Evolutionary conservation across 2,888 invertebrate genomes (phyloP), one percentile per base, ranked within the genome.

Genomic region (Orgyia antiqua): DNA sequence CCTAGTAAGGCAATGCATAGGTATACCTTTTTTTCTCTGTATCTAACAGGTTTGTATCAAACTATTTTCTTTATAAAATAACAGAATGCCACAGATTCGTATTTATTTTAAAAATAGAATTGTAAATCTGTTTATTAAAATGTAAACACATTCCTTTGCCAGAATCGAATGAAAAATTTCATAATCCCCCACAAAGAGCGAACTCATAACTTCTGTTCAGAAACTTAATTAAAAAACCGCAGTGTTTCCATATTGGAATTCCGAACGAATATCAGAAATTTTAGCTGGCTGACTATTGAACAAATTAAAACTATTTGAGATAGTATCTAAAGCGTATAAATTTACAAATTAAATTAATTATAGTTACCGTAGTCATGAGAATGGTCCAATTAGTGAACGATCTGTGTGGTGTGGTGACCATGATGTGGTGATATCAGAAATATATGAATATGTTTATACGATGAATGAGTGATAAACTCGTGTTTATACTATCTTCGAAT

Each of bases 281-380:
- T 50, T 40, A 40, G 51, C 51, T 44, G 41, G 45, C 62, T 57
- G 65, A 65, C 68, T 51, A 48, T 47, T 40, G 42, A 65, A 78
- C 79, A 80, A 82, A 79, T 82, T 75, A 69, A 42, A 78, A 74
- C 66, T 70, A 78, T 80, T 69, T 48, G 13, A 52, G 77, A 80
- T 79, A 70, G 36, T 50, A 79, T 78, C 78, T 58, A 51, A 43
- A 32, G 20, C 32, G 26, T 24, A 39, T 42, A 36, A 23, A 42
- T 35, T 34, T 32, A 38, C 36, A 60, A 69, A 77, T 77, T 68
- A 15, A 77, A 80, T 82, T 73, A 70, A 74, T 77, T 72, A 71
- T 59, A 51, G 56, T 53, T 61, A 72, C 66, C 58, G 69, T 67
- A 60, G 59, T 59, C 63, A 66, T 62, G 66, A 69, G 59, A 68